Evolutionary conservation across 2,888 invertebrate species (phyloP).

Genomic region (Torymus auratus): DNA sequence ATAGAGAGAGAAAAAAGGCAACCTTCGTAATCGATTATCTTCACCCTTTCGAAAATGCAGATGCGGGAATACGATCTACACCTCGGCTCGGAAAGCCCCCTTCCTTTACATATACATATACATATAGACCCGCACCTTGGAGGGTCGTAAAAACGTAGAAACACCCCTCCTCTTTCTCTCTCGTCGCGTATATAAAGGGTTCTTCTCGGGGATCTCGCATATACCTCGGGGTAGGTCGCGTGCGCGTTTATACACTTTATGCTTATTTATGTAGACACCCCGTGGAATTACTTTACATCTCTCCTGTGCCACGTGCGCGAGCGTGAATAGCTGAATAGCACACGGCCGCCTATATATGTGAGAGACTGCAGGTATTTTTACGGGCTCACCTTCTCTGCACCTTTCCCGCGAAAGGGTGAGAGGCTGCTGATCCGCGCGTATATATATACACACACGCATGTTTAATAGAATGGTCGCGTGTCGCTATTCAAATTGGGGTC

Average conservation of each 20-base stretch:
- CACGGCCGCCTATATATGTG: not conserved
- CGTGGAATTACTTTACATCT: conserved; percentile 66
- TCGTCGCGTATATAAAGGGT: not conserved
- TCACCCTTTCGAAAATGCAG: conserved; percentile 67
- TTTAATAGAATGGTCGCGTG: conserved; percentile 60
- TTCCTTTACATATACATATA: conserved; percentile 2
- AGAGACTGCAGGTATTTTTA: conserved; percentile 45
- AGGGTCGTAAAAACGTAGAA: conserved; percentile 49
- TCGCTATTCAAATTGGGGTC: conserved; percentile 58
- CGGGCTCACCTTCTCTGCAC: conserved; percentile 1
- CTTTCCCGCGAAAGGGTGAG: conserved; percentile 61
- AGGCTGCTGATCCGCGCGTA: conserved; percentile 2
- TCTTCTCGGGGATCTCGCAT: not conserved
- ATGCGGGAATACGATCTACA: conserved; percentile 58
- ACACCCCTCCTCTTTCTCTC: conserved; percentile 11
- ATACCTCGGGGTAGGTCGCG: not conserved
- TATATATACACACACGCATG: not conserved
- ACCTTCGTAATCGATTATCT: conserved; percentile 67
- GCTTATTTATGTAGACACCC: conserved; percentile 71
- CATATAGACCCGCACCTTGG: not conserved
- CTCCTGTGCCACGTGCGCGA: conserved; percentile 28
- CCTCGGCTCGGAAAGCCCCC: too few relatives aligned
- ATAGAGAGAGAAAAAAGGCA: not conserved
- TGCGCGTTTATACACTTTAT: conserved; percentile 59
- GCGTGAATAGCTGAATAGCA: conserved; percentile 50